A percentile compares a stretch with the other conserved stretches of the same genome.
Evolutionary conservation across 2,113 vertebrate genomes (phyloP).

Genomic region (Phaethon lepturus): DNA sequence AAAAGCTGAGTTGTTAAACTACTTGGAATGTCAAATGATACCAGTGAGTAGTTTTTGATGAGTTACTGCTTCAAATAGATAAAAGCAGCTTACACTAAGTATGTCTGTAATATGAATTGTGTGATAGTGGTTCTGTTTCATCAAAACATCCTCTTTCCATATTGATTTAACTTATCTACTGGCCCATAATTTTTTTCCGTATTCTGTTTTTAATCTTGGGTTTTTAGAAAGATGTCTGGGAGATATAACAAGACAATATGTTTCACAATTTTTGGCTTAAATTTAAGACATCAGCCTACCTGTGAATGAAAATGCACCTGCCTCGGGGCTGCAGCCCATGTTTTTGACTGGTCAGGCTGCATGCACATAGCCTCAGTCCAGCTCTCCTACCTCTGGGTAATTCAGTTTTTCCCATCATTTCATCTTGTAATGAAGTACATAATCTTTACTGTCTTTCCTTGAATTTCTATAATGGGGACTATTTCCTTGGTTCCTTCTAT

Average conservation of each 20-base stretch:
- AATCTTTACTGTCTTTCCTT: neutral
- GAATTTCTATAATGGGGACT: neutral
- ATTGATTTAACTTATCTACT: neutral
- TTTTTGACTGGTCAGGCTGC: neutral
- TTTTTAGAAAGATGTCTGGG: neutral
- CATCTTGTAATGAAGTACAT: neutral
- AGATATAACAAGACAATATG: neutral
- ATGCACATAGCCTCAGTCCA: neutral
- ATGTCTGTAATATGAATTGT: neutral
- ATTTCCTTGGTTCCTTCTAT: neutral
- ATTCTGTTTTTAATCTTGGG: neutral
- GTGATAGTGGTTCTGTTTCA: neutral
- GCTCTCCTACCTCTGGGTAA: neutral
- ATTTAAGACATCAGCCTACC: neutral
- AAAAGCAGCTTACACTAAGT: neutral
- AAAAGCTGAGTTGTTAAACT: neutral
- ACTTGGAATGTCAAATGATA: neutral
- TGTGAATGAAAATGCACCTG: neutral
- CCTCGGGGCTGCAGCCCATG: neutral
- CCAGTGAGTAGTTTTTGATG: neutral
- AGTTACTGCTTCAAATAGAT: neutral
- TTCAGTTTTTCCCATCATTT: neutral
- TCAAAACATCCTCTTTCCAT: neutral
- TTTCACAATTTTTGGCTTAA: neutral
- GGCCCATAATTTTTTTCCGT: accelerated